Evolutionary conservation across 2,797 vertebrate species (phyloP), one percentile per base, ranked within the genome.

Genomic region (Pelobates cultripes): DNA sequence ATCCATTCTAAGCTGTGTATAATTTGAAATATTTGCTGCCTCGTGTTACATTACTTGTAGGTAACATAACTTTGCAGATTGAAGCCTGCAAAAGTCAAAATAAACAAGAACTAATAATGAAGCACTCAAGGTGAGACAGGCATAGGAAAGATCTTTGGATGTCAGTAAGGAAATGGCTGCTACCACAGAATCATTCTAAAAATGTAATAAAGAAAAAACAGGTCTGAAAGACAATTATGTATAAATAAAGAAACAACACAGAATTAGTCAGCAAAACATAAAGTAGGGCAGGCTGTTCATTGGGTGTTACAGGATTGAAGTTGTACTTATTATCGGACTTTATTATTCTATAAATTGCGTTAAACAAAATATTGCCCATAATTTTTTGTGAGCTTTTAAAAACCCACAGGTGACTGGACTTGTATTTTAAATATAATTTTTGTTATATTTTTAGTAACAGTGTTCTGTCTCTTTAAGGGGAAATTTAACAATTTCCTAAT

Each of bases 1-100:
- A 43, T 68, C 66, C 13, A 5, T n/a, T 43, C 40, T 12, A 42
- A 68, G 66, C 66, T 68, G 66, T 14, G 42, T 68, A 43, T 68
- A 68, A 68, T 68, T 42, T 68, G 40, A 68, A 42, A 42, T 68
- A 43, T 68, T 42, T 68, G 66, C 66, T 42, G 66, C 66, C 41
- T 68, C n/a, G 4, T 15, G 40, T 68, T 40, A 13, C 12, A 68
- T 42, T 42, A 68, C 43, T 7, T 68, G 66, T 68, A 43, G 3
- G 66, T 68, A 68, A 42, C 66, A 68, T 10, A 68, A 15, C 6
- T 7, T 2, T 64, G 61, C 17, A 40, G 61, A 14, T 64, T 64
- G 61, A 64, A 7, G 61, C 28, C 17, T 64, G 61, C 61, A 28
- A 28, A 64, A 64, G 14, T 4, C 61, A 64, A 64, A 64, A 40